Percentiles rank a stretch among this genome's conserved stretches.
Evolutionary conservation across 2,797 vertebrate species (phyloP).

Genomic region (Xiphorhynchus erythropygius): DNA sequence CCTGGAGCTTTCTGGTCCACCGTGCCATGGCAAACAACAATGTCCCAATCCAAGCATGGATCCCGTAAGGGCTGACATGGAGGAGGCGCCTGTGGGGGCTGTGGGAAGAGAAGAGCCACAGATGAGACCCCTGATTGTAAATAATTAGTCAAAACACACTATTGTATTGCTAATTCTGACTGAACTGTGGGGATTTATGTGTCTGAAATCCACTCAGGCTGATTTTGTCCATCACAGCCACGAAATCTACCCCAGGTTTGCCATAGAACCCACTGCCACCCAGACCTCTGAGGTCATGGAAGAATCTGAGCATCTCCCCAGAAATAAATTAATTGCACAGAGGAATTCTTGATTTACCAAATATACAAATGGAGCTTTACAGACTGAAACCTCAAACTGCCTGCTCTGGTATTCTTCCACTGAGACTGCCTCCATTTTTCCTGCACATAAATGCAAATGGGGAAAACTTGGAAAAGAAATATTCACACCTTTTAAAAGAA

Average conservation of each 20-base stretch:
- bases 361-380: not conserved
- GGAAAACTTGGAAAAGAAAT: not conserved
- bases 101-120: not conserved
- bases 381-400: not conserved
- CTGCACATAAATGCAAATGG: not conserved
- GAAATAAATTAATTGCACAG: not conserved
- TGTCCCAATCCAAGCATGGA: constrained; percentile 14
- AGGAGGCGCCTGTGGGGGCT: not conserved
- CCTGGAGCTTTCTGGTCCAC: constrained; percentile 73
- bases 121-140: not conserved
- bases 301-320: constrained; percentile 11
- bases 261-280: constrained; percentile 56
- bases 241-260: not conserved
- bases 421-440: not conserved
- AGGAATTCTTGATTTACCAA: not conserved
- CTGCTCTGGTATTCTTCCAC: not conserved
- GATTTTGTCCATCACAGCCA: constrained; percentile 64
- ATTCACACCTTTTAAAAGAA: not conserved
- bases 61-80: not conserved
- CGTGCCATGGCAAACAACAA: constrained; percentile 74
- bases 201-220: not conserved
- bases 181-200: not conserved
- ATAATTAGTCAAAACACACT: not conserved
- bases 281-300: constrained; percentile 75
- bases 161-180: not conserved